Percentiles rank a stretch among this genome's conserved stretches.
These are phyloP conservation scores for Hirtodrosophila histrioides DNA, from an alignment of 2,888 invertebrate genomes.

Conservation along the genomic window DNA sequence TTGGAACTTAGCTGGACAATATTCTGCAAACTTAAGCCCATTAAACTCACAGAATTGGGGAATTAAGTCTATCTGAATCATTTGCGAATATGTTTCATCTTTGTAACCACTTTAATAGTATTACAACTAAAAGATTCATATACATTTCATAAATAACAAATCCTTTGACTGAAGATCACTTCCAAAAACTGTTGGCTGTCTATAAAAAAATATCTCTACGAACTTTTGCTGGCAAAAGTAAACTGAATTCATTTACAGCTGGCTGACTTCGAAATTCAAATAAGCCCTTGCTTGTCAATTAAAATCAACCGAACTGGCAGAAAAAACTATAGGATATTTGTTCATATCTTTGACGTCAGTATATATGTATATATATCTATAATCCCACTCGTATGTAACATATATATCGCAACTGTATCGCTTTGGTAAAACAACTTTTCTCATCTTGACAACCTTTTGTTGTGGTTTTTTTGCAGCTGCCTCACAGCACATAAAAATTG, in stretches of 20 bases:
- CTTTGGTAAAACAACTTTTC: slow-evolving; percentile 11
- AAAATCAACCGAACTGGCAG: slow-evolving; percentile 6
- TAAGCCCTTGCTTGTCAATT: slow-evolving; percentile 24
- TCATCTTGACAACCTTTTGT: slow-evolving; percentile 53
- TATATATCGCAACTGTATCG: slow-evolving; percentile 14
- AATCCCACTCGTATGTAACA: slow-evolving; percentile 31
- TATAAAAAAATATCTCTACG: no score
- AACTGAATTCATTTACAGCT: neutral
- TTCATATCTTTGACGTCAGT: slow-evolving; percentile 18
- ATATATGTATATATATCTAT: slow-evolving; percentile 6
- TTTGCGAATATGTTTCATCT: no score
- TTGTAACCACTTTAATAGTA: no score
- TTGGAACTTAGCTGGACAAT: no score
- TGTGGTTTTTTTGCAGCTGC: slow-evolving; percentile 47
- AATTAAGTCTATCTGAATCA: no score
- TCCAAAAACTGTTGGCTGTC: no score
- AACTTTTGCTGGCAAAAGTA: neutral
- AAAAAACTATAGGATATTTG: slow-evolving; percentile 20
- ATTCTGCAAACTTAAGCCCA: no score
- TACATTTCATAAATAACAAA: no score
- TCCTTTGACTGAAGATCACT: no score
- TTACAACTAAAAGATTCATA: no score
- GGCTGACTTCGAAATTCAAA: slow-evolving; percentile 7
- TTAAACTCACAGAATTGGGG: no score
- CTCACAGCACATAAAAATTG: slow-evolving; percentile 53